A percentile compares a stretch with the other conserved stretches of the same genome.
Conservation (phyloP, 2,113 vertebrate species). For the Zingel zingel region DNA sequence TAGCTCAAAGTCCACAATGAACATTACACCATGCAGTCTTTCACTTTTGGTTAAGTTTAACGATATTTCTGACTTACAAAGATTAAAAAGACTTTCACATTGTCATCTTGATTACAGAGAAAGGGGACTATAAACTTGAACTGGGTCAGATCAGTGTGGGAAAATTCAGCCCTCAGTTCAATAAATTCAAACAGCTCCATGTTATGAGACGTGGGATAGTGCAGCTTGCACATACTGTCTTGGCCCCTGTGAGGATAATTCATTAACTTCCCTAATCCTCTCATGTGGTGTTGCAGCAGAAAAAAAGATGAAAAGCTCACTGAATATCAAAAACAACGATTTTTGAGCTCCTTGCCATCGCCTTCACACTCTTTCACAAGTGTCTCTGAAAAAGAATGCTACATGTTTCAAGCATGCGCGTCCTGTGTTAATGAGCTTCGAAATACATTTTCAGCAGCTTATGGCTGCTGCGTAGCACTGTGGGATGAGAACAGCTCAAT, state of each 20-base stretch:
- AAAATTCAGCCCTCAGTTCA: conserved; percentile 79
- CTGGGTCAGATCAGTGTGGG: conserved; percentile 79
- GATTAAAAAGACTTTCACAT: conserved; percentile 59
- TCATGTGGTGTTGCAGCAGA: conserved; percentile 79
- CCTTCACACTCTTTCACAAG: conserved; percentile 64
- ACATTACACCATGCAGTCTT: conserved; percentile 6
- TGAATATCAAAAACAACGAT: conserved; percentile 84
- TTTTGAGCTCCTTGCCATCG: conserved; percentile 68
- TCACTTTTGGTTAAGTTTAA: conserved; percentile 25
- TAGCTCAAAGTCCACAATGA: conserved; percentile 21
- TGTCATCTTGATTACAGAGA: conserved; percentile 65
- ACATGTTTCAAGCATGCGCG: conserved; percentile 75
- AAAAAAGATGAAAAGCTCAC: conserved; percentile 83
- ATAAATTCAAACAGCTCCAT: conserved; percentile 80
- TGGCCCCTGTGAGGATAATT: conserved; percentile 81
- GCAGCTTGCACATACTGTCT: conserved; percentile 79
- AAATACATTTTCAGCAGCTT: conserved; percentile 88
- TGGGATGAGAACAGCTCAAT: conserved; percentile 88
- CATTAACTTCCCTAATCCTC: conserved; percentile 84
- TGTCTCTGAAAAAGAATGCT: conserved; percentile 72
- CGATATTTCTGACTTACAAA: conserved; percentile 54
- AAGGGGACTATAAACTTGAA: conserved; percentile 69
- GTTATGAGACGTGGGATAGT: conserved; percentile 83
- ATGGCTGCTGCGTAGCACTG: conserved; percentile 73
- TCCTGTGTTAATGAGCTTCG: conserved; percentile 83